phyloP scores from a whole-genome alignment of 1,140 invertebrate species.

The Drosophila sulfurigaster region DNA sequence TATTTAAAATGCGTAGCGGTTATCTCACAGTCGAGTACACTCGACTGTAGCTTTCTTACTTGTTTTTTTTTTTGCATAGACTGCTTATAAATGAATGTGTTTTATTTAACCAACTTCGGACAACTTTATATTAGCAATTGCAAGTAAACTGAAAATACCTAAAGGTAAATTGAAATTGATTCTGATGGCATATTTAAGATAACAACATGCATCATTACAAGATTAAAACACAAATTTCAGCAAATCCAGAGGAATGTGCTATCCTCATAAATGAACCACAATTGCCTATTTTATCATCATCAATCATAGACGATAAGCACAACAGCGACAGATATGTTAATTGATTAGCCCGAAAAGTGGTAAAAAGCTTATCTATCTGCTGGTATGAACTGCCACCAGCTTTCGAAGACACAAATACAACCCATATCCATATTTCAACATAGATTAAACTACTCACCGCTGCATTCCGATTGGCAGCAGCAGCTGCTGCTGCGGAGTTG shows the following conservation, averaged over 20 bases:
- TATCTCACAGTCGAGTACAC: no score
- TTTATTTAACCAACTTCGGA: no score
- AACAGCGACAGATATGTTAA: conserved; percentile 1
- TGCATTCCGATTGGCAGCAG: conserved; percentile 78
- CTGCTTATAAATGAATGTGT: no score
- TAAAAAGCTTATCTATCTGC: not conserved
- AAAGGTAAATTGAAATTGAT: no score
- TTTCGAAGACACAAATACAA: not conserved
- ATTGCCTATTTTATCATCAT: conserved; percentile 26
- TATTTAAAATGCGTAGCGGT: no score
- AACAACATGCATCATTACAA: not conserved
- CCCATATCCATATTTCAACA: not conserved
- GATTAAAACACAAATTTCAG: not conserved
- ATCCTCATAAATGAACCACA: not conserved
- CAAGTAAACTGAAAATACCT: no score
- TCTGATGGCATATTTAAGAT: no score
- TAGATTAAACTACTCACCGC: conserved; percentile 67
- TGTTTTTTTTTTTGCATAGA: no score
- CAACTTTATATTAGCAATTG: no score
- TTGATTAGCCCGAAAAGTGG: conserved; percentile 9
- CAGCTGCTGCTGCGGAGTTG: conserved; percentile 71
- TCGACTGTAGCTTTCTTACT: no score
- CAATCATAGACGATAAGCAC: conserved; percentile 15
- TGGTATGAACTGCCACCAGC: not conserved
- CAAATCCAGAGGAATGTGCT: not conserved